phyloP scores from a whole-genome alignment of 2,797 vertebrate species.

The Neopelma chrysocephalum region DNA sequence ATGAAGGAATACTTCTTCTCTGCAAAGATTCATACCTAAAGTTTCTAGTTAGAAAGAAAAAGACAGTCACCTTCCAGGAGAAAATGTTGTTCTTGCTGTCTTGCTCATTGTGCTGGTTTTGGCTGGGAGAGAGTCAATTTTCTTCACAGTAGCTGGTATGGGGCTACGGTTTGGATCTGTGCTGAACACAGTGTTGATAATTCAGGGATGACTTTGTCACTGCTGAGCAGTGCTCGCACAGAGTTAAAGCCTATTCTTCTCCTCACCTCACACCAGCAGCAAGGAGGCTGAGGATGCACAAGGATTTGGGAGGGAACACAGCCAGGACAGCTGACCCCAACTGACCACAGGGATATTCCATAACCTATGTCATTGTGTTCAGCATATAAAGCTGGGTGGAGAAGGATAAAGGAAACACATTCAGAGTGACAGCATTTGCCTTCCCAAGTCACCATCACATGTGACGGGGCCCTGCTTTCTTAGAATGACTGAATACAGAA shows the following conservation, averaged over 20 bases:
- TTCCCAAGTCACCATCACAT: not conserved
- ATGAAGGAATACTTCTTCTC: not conserved
- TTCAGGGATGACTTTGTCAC: not conserved
- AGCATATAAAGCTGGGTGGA: not conserved
- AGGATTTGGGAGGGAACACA: not conserved
- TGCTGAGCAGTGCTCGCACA: not conserved
- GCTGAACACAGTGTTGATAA: not conserved
- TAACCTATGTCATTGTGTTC: accelerated
- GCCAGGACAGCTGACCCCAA: not conserved
- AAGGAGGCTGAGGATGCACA: not conserved
- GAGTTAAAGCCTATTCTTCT: not conserved
- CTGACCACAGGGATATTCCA: not conserved
- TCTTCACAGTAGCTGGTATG: not conserved
- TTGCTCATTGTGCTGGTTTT: not conserved
- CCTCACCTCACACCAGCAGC: not conserved
- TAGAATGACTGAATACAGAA: not conserved
- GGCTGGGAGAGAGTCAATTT: not conserved
- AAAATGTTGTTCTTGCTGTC: not conserved
- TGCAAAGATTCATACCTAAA: not conserved
- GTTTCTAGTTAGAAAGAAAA: not conserved
- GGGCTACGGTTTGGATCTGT: not conserved
- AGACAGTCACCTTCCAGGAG: not conserved
- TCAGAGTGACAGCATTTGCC: not conserved
- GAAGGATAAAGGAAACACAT: not conserved
- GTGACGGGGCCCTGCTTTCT: not conserved